Conservation (phyloP, 2,888 invertebrate genomes). For the Thereva nobilitata region DNA sequence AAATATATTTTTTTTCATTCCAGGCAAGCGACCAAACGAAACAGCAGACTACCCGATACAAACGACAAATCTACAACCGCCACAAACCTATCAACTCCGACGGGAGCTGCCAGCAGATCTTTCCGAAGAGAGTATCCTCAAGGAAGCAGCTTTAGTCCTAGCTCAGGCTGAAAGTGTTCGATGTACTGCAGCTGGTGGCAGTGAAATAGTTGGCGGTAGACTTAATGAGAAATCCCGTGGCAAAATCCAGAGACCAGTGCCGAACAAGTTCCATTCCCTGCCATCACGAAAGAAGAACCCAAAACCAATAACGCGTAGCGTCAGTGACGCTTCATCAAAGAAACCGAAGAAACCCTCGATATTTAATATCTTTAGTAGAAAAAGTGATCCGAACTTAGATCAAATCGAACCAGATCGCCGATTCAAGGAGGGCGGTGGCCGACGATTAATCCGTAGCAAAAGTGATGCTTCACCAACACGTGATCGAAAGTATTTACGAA, state of each 20-base stretch:
- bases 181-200: slow-evolving; percentile 63
- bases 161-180: slow-evolving; percentile 74
- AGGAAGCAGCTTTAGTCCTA: slow-evolving; percentile 76
- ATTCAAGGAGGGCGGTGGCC: slow-evolving; percentile 61
- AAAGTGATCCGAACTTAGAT: slow-evolving; percentile 62
- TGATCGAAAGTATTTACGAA: slow-evolving; percentile 52
- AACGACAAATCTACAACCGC: slow-evolving; percentile 52
- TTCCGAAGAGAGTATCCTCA: slow-evolving; percentile 72
- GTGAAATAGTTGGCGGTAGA: slow-evolving; percentile 42
- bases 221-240: slow-evolving; percentile 36
- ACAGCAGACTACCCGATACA: slow-evolving; percentile 51
- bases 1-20: slow-evolving; percentile 27
- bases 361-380: slow-evolving; percentile 68
- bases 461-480: slow-evolving; percentile 65
- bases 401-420: slow-evolving; percentile 54
- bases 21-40: slow-evolving; percentile 55
- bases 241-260: slow-evolving; percentile 42
- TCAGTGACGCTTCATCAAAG: slow-evolving; percentile 63
- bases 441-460: slow-evolving; percentile 64
- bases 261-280: slow-evolving; percentile 68
- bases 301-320: slow-evolving; percentile 62
- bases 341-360: slow-evolving; percentile 65
- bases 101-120: slow-evolving; percentile 70
- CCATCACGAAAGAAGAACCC: slow-evolving; percentile 66
- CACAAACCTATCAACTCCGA: slow-evolving; percentile 52